A percentile compares a stretch with the other conserved stretches of the same genome.
Conservation (phyloP, 2,888 invertebrate species). For the Leptinotarsa peninsularis region DNA sequence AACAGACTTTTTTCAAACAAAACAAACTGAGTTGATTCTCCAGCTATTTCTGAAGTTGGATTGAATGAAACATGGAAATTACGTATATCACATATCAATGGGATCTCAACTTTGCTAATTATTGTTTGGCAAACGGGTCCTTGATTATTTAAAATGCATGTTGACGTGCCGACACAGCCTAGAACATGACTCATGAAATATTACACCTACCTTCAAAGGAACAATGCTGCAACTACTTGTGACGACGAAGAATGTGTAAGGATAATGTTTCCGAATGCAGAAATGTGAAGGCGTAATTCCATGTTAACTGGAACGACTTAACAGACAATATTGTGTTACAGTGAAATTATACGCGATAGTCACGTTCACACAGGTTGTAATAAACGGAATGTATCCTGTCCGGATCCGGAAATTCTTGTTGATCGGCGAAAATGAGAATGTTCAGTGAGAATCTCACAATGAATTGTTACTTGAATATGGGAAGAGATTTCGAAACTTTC, state of each 20-base stretch:
- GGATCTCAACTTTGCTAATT: too few species aligned
- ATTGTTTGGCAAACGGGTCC: background rate
- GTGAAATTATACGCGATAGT: constrained; percentile 10
- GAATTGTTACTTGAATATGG: too few species aligned
- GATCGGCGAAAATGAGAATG: background rate
- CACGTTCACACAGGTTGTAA: background rate
- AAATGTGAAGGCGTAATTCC: constrained; percentile 31
- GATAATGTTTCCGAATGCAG: constrained; percentile 34
- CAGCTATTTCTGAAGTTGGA: too few species aligned
- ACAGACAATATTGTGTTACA: constrained; percentile 13
- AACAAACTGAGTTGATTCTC: too few species aligned
- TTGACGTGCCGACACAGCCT: constrained; percentile 16
- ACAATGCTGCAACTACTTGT: constrained; percentile 21
- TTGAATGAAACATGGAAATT: too few species aligned
- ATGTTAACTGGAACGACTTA: constrained; percentile 22
- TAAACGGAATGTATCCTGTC: background rate
- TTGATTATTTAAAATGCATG: background rate
- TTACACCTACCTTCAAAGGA: constrained; percentile 10
- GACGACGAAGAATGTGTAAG: constrained; percentile 20
- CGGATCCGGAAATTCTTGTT: background rate
- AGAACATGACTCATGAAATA: constrained; percentile 20
- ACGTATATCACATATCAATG: background rate
- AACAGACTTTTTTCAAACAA: too few species aligned
- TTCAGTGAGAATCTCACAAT: too few species aligned
- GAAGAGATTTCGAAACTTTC: too few species aligned